Conservation (phyloP, 1,140 invertebrate species). For the Psilanteris sp. region DNA sequence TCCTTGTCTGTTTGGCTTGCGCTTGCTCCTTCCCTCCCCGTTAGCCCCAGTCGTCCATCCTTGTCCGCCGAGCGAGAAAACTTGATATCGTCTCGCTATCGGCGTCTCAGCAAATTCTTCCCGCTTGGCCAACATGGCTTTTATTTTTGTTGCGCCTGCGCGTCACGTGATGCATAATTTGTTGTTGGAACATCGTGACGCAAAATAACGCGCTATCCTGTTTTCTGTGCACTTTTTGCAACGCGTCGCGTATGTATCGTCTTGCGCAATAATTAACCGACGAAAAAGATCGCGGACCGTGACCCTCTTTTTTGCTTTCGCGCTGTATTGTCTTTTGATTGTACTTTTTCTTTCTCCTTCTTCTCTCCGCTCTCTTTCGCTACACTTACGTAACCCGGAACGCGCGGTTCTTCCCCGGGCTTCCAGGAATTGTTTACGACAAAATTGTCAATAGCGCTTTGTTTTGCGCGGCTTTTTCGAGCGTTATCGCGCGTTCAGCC, state of each 20-base stretch:
- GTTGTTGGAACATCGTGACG: constrained; percentile 56
- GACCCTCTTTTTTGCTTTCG: neutral
- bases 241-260: neutral
- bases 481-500: no score
- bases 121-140: neutral
- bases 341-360: no score
- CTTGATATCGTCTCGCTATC: constrained; percentile 14
- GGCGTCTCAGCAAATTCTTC: neutral
- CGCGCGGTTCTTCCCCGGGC: neutral
- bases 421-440: constrained; percentile 7
- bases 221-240: constrained; percentile 9
- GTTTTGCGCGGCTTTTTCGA: no score
- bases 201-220: constrained; percentile 27
- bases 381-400: neutral
- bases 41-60: no score
- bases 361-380: no score
- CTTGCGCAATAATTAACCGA: constrained; percentile 15
- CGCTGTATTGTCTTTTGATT: no score
- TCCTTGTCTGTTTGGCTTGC: no score
- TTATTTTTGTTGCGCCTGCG: constrained; percentile 15
- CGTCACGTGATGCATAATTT: constrained; percentile 49
- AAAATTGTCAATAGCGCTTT: neutral
- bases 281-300: neutral
- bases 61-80: constrained; percentile 19
- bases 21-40: no score